A percentile compares a stretch with the other conserved stretches of the same genome.
Conservation (phyloP, 2,888 invertebrate species). For the Drepana falcataria region DNA sequence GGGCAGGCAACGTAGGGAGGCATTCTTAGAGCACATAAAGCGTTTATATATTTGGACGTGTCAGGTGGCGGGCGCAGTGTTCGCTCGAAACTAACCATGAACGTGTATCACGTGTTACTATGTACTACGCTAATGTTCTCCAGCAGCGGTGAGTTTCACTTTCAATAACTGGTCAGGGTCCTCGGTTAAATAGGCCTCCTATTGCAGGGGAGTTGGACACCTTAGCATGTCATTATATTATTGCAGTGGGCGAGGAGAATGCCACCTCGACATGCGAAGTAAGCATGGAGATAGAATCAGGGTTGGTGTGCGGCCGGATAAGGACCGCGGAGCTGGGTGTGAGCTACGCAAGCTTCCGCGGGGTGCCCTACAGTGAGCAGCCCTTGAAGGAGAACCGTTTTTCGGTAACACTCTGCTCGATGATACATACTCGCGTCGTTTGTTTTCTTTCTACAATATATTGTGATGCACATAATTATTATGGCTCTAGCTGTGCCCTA, state of each 20-base stretch:
- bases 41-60: too few species aligned
- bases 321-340: slow-evolving; percentile 24
- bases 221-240: not conserved
- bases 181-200: too few species aligned
- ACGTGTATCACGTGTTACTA: too few species aligned
- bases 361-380: slow-evolving; percentile 24
- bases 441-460: not conserved
- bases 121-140: too few species aligned
- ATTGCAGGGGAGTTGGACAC: too few species aligned
- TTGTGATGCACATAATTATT: not conserved
- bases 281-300: slow-evolving; percentile 34
- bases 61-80: too few species aligned
- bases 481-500: not conserved
- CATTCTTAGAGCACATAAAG: too few species aligned
- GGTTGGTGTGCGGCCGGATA: slow-evolving; percentile 49
- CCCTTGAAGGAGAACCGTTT: slow-evolving; percentile 18
- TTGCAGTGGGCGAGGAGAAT: not conserved
- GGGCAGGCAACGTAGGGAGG: too few species aligned
- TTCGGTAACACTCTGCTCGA: slow-evolving; percentile 8
- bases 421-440: not conserved
- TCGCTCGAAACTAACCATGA: too few species aligned
- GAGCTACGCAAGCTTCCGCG: slow-evolving; percentile 47
- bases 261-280: slow-evolving; percentile 8
- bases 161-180: too few species aligned
- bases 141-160: too few species aligned